phyloP scores from a whole-genome alignment of 2,113 vertebrate species.

The Chaetops frenatus region DNA sequence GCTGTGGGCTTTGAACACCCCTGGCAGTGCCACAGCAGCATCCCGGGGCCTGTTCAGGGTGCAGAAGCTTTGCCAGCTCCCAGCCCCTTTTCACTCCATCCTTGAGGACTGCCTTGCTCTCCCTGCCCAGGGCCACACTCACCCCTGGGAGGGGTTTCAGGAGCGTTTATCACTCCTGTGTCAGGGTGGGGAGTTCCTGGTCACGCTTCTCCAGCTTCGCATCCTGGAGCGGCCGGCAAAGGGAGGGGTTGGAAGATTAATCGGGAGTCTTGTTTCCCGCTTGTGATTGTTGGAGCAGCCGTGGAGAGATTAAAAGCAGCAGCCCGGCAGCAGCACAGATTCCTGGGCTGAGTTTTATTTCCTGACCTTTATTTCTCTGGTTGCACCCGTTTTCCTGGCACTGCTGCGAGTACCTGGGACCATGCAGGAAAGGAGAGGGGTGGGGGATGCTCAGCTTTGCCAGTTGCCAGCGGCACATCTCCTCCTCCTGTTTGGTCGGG shows the following conservation, averaged over 20 bases:
- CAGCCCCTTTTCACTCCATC: fast-evolving
- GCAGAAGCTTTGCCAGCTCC: not conserved
- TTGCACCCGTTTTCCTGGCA: not conserved
- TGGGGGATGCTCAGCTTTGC: not conserved
- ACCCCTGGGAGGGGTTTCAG: not conserved
- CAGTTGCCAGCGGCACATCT: not conserved
- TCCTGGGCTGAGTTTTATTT: slow-evolving; percentile 3
- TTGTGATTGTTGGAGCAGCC: not conserved
- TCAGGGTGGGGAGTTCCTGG: not conserved
- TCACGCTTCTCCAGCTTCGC: not conserved
- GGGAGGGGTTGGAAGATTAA: not conserved
- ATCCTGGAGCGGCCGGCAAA: not conserved
- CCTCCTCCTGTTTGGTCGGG: not conserved
- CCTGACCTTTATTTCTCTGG: not conserved
- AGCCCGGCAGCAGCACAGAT: not conserved
- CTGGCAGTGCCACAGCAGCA: not conserved
- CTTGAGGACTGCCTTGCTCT: not conserved
- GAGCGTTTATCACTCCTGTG: not conserved
- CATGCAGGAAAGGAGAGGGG: not conserved
- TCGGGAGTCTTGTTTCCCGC: not conserved
- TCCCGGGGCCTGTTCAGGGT: fast-evolving
- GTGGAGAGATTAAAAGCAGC: not conserved
- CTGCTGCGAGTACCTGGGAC: not conserved
- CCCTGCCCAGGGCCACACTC: fast-evolving
- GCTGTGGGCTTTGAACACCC: not conserved